Base-by-base conservation (phyloP, 1,140 invertebrate species). In the Leptopilina clavipes region DNA sequence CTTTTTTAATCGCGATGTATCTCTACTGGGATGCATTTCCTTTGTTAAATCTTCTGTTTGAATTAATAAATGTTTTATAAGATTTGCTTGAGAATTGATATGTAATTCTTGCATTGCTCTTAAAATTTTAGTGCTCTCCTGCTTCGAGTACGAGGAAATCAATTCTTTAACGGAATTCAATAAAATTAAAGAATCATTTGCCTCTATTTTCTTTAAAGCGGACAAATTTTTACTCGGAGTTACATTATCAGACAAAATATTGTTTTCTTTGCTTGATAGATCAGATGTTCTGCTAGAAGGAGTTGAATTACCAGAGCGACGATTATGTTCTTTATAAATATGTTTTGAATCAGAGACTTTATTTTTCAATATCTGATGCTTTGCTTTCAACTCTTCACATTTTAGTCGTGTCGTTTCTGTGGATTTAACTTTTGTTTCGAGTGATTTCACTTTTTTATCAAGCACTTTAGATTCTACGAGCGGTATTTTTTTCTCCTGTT, bases 231-330 rank as follows among this genome's bases (percentile, higher is more conserved):
- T 72, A 56, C 10, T 71, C 1, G n/a, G 52, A 25, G 65, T 76
- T 44, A 73, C 5, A 7, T 87, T 81, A 54, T 86, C 81, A 3
- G 72, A 65, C 1, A 87, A 87, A 54, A 80, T 74, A 74, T 52
- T 89, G 45, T 89, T 90, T 71, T 90, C 89, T 72, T 90, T 90
- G 25, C 78, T 83, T 0, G 86, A 88, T 31, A 25, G 73, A 76
- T 90, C 86, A n/a, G 85, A 85, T 6, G 78, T 78, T 12, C 72
- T 72, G 48, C 82, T 83, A 11, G 76, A 83, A 37, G 88, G 82
- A 43, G 83, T 88, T 1, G 74, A 79, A 11, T 75, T 80, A 44
- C 79, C 74, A 8, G 80, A 84, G 12, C 82, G 75, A 5, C 83
- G 73, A 7, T 31, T 22, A 22, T 31, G 44, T 19, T 83, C 80